Conservation (phyloP, 2,113 vertebrate genomes). For the Sprattus sprattus region DNA sequence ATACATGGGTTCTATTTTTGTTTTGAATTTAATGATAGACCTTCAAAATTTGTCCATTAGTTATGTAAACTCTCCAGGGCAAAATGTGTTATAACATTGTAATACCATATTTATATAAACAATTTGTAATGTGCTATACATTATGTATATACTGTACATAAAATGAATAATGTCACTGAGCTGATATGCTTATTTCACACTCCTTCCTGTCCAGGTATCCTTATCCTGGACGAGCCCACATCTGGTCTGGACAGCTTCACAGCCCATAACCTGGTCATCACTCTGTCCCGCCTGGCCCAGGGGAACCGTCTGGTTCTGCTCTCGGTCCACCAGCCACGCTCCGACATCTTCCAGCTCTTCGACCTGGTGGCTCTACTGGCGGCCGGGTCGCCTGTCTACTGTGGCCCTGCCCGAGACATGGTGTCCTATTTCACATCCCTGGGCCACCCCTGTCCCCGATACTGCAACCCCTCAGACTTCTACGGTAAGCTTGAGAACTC, state of each 20-base stretch:
- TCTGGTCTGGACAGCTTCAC: conserved; percentile 98
- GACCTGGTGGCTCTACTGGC: conserved; percentile 90
- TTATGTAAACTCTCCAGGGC: too few species aligned
- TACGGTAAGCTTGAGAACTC: conserved; percentile 76
- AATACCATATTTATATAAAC: not conserved
- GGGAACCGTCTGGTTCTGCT: conserved; percentile 91
- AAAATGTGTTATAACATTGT: not conserved
- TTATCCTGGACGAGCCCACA: conserved; percentile 93
- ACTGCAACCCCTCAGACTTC: conserved; percentile 94
- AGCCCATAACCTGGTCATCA: conserved; percentile 92
- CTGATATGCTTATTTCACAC: not conserved
- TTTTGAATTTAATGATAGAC: not conserved
- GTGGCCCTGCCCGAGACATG: conserved; percentile 85
- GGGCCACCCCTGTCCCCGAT: conserved; percentile 87
- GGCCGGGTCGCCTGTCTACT: conserved; percentile 84
- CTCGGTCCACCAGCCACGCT: conserved; percentile 92
- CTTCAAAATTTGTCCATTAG: too few species aligned
- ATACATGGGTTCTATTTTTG: not conserved
- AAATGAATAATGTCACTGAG: not conserved
- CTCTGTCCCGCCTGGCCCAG: conserved; percentile 85
- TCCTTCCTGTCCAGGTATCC: conserved; percentile 76
- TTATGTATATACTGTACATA: not conserved
- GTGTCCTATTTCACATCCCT: conserved; percentile 86
- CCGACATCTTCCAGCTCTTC: conserved; percentile 93
- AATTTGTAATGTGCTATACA: not conserved